Base-by-base conservation (phyloP, 2,113 vertebrate species). In the Tyrannus savana region DNA sequence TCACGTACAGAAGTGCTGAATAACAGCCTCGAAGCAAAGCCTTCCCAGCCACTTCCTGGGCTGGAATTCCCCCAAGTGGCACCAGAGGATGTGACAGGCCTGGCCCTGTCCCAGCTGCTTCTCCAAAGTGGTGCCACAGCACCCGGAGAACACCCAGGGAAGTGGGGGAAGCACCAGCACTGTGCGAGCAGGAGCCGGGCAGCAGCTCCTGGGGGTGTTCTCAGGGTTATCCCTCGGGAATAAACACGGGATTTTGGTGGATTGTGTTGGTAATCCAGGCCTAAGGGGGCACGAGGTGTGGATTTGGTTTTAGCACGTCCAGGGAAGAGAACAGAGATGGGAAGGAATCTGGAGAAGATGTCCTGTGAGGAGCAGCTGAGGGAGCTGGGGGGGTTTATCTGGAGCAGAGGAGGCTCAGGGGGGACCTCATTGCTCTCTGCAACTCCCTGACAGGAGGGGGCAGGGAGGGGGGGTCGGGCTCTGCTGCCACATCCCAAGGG, bases 11-110 rank as follows among this genome's bases (percentile, higher is more conserved):
- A 55, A 55, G 55, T 39, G 68, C 89, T 96, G 95, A 94, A 89
- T 92, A 94, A 95, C 56, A 92, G 35, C 68, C 81, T 86, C 42
- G 86, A 86, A 89, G 81, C 72, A 89, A 68, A 93, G 68, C 83
- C 77, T 90, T 92, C 79, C 89, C 92, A 93, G 49, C 39, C 33
- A 72, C 15, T 30, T 44, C 69, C 14, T 25, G 89, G 89, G 89
- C 50, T 56, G 77, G 90, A 72, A 56, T 60, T 82, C 42, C 68
- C 50, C 69, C 85, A 62, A 39, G 69, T 18, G 2, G 72, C 84
- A 88, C 64, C 59, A 91, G 84, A 58, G 84, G 92, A 52, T 85
- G 78, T 50, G 55, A 76, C 39, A 0, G 46, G 49, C 53, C 44
- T 11, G 31, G 62, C 72, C 35, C 13, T 22, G 73, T 37, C 58